These are phyloP conservation scores for Eleutherodactylus coqui DNA, from an alignment of 2,797 vertebrate genomes.

Conservation along the genomic window DNA sequence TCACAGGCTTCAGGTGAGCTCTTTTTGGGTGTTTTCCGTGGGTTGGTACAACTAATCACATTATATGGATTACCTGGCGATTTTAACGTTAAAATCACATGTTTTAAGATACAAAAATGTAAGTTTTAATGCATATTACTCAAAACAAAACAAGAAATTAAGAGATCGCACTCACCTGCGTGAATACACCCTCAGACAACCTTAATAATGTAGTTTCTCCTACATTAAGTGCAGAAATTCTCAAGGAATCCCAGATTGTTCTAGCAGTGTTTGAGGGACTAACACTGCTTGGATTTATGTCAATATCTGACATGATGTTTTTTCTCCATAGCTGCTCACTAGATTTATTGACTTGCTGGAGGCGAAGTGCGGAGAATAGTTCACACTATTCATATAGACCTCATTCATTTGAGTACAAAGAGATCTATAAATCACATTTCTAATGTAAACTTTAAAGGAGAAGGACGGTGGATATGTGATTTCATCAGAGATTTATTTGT, in stretches of 20 bases:
- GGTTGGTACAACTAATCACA: too few relatives aligned
- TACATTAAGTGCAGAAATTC: background rate
- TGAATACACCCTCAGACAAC: too few relatives aligned
- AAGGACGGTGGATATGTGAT: background rate
- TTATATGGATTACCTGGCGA: too few relatives aligned
- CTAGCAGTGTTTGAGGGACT: slow-evolving; percentile 4
- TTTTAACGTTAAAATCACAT: too few relatives aligned
- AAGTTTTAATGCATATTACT: too few relatives aligned
- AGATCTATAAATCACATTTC: slow-evolving; percentile 36
- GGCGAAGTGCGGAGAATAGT: slow-evolving; percentile 26
- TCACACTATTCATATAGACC: slow-evolving; percentile 17
- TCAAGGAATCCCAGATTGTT: background rate
- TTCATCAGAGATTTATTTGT: slow-evolving; percentile 29
- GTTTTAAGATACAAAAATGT: too few relatives aligned
- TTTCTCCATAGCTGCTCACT: slow-evolving; percentile 16
- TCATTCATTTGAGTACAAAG: slow-evolving; percentile 39
- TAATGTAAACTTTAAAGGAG: slow-evolving; percentile 17
- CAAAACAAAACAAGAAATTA: too few relatives aligned
- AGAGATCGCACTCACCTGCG: too few relatives aligned
- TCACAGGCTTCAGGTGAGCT: too few relatives aligned
- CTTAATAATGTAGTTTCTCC: background rate
- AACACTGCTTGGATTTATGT: background rate
- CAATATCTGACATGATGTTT: slow-evolving; percentile 30
- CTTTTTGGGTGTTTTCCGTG: too few relatives aligned
- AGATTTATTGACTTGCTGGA: slow-evolving; percentile 40